Evolutionary conservation across 2,888 invertebrate genomes (phyloP).

Genomic region (Agrilus biguttatus): DNA sequence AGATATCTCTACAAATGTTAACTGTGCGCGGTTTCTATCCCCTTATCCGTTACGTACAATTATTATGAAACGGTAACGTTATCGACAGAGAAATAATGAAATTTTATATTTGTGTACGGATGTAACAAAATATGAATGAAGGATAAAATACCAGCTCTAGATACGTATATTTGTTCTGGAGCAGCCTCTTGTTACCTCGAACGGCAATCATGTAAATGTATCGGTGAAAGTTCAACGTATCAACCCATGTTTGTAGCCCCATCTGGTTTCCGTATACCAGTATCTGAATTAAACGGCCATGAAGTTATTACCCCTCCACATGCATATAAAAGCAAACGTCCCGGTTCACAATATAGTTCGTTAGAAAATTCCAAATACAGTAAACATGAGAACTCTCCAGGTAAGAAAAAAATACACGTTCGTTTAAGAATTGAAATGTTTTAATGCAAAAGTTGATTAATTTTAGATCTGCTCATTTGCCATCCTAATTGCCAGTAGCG

Average conservation of each 20-base stretch:
- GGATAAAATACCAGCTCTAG: too few species aligned
- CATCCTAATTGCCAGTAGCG: slow-evolving; percentile 15
- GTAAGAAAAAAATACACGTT: slow-evolving; percentile 4
- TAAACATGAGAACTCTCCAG: slow-evolving; percentile 12
- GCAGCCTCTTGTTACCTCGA: neutral
- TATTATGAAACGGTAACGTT: too few species aligned
- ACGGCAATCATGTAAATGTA: slow-evolving; percentile 3
- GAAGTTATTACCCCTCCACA: slow-evolving; percentile 6
- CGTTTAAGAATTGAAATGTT: neutral
- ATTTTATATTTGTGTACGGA: too few species aligned
- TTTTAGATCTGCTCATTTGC: slow-evolving; percentile 20
- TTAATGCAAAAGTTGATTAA: neutral
- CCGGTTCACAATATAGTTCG: neutral
- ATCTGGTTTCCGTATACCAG: slow-evolving; percentile 9
- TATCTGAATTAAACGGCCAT: slow-evolving; percentile 6
- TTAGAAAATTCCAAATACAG: slow-evolving; percentile 6
- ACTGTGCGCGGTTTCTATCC: too few species aligned
- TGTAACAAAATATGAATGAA: too few species aligned
- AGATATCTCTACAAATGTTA: too few species aligned
- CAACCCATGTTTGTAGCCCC: slow-evolving; percentile 9
- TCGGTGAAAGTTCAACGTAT: slow-evolving; percentile 11
- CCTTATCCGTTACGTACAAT: too few species aligned
- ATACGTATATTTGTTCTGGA: too few species aligned
- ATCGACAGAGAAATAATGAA: too few species aligned
- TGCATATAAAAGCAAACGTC: slow-evolving; percentile 8